These are phyloP conservation scores for Nymphalis io DNA, from an alignment of 1,140 invertebrate species.

Conservation along the genomic window DNA sequence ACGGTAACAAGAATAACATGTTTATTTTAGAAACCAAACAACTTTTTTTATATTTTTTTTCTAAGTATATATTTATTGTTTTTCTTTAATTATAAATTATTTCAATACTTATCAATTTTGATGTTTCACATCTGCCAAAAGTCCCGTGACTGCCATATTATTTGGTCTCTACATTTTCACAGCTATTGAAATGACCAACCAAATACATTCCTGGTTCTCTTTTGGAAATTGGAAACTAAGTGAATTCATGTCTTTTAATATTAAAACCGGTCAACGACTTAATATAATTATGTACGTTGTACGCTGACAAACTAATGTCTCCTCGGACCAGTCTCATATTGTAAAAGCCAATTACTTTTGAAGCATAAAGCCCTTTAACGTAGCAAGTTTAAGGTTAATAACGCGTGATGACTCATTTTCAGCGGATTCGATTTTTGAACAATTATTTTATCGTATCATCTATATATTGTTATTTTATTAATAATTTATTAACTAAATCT, in stretches of 20 bases:
- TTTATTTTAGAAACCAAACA: no score
- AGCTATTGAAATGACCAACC: no score
- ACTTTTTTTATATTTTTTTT: no score
- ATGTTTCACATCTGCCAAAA: no score
- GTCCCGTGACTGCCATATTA: no score
- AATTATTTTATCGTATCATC: background rate
- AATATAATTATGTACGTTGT: background rate
- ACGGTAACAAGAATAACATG: no score
- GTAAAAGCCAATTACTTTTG: conserved; percentile 4
- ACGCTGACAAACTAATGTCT: background rate
- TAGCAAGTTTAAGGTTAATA: conserved; percentile 6
- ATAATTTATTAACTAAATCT: no score
- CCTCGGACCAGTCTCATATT: background rate
- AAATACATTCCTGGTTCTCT: background rate
- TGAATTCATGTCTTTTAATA: background rate
- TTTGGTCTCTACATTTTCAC: no score
- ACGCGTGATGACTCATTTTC: background rate
- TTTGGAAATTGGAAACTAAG: background rate
- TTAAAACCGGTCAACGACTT: background rate
- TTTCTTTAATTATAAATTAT: no score
- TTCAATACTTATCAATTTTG: no score
- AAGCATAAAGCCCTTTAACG: conserved; percentile 5
- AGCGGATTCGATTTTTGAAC: background rate
- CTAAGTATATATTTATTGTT: no score
- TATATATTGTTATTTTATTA: background rate